phyloP scores from a whole-genome alignment of 2,888 invertebrate genomes.

The Exephanes ischioxanthus region DNA sequence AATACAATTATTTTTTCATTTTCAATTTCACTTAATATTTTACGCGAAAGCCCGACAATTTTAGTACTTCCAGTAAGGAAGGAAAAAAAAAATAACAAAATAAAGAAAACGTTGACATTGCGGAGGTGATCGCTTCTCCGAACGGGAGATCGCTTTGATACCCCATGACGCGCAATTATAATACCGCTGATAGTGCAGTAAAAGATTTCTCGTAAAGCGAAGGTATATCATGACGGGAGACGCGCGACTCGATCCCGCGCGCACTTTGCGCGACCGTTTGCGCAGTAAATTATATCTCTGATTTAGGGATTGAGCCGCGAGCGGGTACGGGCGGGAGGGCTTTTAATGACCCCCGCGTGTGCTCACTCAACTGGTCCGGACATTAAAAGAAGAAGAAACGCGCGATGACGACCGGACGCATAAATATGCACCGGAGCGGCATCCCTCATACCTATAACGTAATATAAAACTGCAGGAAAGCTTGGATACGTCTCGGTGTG shows the following conservation, averaged over 20 bases:
- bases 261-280: constrained; percentile 71
- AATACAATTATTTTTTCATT: constrained; percentile 69
- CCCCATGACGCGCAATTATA: constrained; percentile 54
- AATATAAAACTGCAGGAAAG: constrained; percentile 53
- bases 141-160: constrained; percentile 56
- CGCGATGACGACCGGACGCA: constrained; percentile 77
- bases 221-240: constrained; percentile 68
- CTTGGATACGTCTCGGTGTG: not conserved
- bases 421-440: constrained; percentile 73
- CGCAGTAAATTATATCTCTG: constrained; percentile 71
- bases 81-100: not conserved
- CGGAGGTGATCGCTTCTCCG: not conserved
- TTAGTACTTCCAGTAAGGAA: not conserved
- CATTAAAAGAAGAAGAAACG: constrained; percentile 72
- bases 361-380: constrained; percentile 53
- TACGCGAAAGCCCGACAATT: not conserved
- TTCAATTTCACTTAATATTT: not conserved
- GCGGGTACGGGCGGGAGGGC: constrained; percentile 45
- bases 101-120: not conserved
- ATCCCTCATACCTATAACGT: constrained; percentile 45
- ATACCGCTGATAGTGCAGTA: constrained; percentile 66
- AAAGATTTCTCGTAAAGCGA: constrained; percentile 71
- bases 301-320: constrained; percentile 80
- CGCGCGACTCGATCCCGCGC: constrained; percentile 74
- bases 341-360: constrained; percentile 70